Evolutionary conservation across 2,888 invertebrate species (phyloP).

Genomic region (Notodromas monacha): DNA sequence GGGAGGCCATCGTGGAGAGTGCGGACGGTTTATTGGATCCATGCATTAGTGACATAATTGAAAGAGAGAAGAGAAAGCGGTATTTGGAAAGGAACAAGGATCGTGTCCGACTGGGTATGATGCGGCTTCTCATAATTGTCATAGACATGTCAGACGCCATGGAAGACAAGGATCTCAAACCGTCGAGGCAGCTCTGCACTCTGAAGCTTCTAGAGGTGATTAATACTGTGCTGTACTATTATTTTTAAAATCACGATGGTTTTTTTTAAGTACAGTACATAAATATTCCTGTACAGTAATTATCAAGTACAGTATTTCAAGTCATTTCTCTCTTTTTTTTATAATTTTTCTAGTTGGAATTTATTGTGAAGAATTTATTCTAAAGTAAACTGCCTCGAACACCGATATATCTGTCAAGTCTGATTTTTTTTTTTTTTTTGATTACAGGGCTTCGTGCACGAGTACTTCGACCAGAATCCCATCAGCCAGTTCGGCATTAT

Average conservation of each 20-base stretch:
- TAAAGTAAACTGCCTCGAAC: too few species aligned
- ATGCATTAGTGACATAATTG: slow-evolving; percentile 62
- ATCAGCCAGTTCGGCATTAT: slow-evolving; percentile 85
- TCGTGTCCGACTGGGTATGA: slow-evolving; percentile 73
- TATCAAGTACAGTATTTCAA: too few species aligned
- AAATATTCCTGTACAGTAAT: slow-evolving; percentile 1
- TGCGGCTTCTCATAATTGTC: slow-evolving; percentile 72
- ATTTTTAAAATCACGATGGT: slow-evolving; percentile 5
- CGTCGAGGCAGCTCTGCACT: slow-evolving; percentile 53
- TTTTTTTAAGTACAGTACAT: slow-evolving; percentile 5
- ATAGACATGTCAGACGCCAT: slow-evolving; percentile 80
- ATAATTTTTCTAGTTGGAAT: too few species aligned
- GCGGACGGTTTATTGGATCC: slow-evolving; percentile 67
- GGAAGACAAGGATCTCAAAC: slow-evolving; percentile 77
- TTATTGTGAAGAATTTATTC: too few species aligned
- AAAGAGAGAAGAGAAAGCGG: slow-evolving; percentile 37
- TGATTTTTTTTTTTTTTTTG: too few species aligned
- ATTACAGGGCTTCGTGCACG: slow-evolving; percentile 70
- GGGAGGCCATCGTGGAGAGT: slow-evolving; percentile 79
- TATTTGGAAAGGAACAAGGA: slow-evolving; percentile 20
- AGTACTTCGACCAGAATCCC: slow-evolving; percentile 94
- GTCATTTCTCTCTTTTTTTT: too few species aligned
- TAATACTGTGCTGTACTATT: background rate
- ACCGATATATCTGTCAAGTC: slow-evolving; percentile 7
- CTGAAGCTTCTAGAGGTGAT: slow-evolving; percentile 37